Percentiles rank a stretch among this genome's conserved stretches.
Conservation (phyloP, 2,797 vertebrate species). For the Channa striata region DNA sequence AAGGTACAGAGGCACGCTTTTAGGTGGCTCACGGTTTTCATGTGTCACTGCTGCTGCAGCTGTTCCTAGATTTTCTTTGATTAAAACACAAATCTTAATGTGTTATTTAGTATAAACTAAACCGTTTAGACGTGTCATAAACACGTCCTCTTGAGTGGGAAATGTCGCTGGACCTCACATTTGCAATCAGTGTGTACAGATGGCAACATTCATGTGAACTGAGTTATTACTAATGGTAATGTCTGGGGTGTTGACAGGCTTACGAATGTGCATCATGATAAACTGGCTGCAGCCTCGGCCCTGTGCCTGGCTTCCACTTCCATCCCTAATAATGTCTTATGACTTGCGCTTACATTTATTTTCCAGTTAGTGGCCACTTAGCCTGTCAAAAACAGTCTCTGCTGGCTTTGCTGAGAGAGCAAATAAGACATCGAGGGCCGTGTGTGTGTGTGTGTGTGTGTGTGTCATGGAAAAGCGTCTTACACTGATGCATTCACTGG, state of each 20-base stretch:
- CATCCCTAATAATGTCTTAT: slow-evolving; percentile 65
- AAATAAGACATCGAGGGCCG: slow-evolving; percentile 29
- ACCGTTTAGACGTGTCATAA: slow-evolving; percentile 4
- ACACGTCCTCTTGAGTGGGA: background rate
- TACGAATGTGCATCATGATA: slow-evolving; percentile 37
- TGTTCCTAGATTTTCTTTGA: background rate
- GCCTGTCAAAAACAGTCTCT: slow-evolving; percentile 63
- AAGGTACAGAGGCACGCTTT: slow-evolving; percentile 9
- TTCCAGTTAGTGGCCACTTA: slow-evolving; percentile 77
- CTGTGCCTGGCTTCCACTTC: slow-evolving; percentile 27
- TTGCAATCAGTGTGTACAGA: slow-evolving; percentile 43
- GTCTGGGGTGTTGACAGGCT: slow-evolving; percentile 16
- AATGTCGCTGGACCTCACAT: slow-evolving; percentile 5
- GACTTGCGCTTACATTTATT: slow-evolving; percentile 74
- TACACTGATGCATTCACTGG: slow-evolving; percentile 54
- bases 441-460: no score
- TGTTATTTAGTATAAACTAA: slow-evolving; percentile 3
- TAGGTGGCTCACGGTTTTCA: slow-evolving; percentile 9
- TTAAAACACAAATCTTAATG: background rate
- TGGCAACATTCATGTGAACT: slow-evolving; percentile 28
- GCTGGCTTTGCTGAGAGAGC: slow-evolving; percentile 65
- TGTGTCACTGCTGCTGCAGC: background rate
- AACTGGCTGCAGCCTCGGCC: slow-evolving; percentile 30
- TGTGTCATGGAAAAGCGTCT: slow-evolving; percentile 62
- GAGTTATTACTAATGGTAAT: slow-evolving; percentile 44